Base-by-base conservation (phyloP, 2,113 vertebrate species). In the Pogonocichla stellata region DNA sequence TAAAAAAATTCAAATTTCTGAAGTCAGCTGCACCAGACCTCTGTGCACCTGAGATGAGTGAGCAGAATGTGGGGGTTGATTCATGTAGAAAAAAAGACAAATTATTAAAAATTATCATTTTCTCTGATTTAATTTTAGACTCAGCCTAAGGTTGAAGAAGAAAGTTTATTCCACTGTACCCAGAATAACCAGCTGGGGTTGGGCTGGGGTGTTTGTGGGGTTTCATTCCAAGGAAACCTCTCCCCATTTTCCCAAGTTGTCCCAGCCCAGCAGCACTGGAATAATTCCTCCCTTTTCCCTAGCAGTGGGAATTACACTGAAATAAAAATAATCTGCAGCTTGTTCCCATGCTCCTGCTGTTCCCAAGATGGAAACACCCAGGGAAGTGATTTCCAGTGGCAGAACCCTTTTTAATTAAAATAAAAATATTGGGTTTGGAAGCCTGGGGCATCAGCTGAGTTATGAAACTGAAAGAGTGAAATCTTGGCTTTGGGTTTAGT, bases 291-390 rank as follows among this genome's bases (percentile, higher is more conserved):
- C 26, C 54, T 60, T 92, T 47, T 95, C 31, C 86, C 62, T 82
- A 70, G 70, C 87, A 92, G 92, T 90, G 94, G 96, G 97, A 97
- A 95, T 96, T 92, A 48, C 92, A 92, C 73, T 15, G 83, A 97
- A 96, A 95, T 79, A 92, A 95, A 97, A 97, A 95, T 83, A 93
- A 53, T 72, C 54, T 96, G 64, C 56, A 89, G 93, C 75, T 93
- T 96, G 82, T 93, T 97, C 93, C 20, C 86, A 47, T 92, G 90
- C 86, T 93, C 95, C 97, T 93, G 95, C 96, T 97, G 96, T 79
- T 97, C n/a, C 69, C 77, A 65, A 95, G 95, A 92, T 95, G 94
- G 97, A 93, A 98, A 92, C 62, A 77, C 64, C 48, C 26, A 85
- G 92, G 80, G 95, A 97, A 95, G 93, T 51, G 85, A 95, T 96